These are phyloP conservation scores for Pangasius djambal DNA, from an alignment of 2,797 vertebrate genomes.

Conservation along the genomic window DNA sequence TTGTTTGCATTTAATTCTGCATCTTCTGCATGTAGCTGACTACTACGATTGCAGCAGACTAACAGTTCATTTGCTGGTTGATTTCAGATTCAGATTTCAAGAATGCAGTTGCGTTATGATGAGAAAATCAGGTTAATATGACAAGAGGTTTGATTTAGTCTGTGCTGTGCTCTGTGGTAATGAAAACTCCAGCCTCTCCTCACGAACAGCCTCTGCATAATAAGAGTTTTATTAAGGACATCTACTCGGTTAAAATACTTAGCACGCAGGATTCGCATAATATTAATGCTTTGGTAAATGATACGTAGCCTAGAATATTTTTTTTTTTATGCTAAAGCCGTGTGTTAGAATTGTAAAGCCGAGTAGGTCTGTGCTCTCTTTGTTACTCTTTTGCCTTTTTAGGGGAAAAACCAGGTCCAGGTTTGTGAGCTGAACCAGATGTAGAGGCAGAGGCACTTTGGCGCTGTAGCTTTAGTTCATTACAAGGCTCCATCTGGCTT, in stretches of 20 bases:
- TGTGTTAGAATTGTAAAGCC: background rate
- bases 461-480: conserved; percentile 40
- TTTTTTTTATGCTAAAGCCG: background rate
- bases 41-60: too few relatives aligned
- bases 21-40: background rate
- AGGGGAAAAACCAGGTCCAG: conserved; percentile 25
- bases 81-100: background rate
- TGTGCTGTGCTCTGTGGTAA: background rate
- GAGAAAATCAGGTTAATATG: background rate
- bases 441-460: conserved; percentile 39
- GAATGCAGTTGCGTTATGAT: background rate
- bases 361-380: background rate
- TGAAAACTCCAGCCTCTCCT: background rate
- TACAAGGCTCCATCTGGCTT: conserved; percentile 60
- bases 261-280: background rate
- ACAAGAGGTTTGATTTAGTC: background rate
- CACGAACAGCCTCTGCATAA: background rate
- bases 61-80: background rate
- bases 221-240: background rate
- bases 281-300: background rate
- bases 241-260: background rate
- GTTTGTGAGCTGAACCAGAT: conserved; percentile 54
- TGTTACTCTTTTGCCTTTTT: conserved; percentile 45
- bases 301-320: background rate
- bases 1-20: background rate